These are phyloP conservation scores for Clepsis dumicolana DNA, from an alignment of 2,888 invertebrate genomes.

Conservation along the genomic window DNA sequence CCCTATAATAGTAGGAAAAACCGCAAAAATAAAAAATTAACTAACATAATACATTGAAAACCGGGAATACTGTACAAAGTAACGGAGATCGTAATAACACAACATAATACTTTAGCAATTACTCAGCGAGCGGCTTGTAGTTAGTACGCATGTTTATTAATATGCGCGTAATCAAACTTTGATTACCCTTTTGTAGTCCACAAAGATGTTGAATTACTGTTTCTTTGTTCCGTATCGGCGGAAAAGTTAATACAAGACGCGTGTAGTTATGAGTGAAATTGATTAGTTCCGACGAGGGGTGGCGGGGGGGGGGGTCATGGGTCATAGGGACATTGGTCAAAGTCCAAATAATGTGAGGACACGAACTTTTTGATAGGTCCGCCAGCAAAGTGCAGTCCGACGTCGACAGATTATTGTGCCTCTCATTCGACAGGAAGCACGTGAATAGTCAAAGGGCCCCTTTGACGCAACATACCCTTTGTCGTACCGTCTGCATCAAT, in stretches of 20 bases:
- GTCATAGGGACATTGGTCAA: slow-evolving; percentile 70
- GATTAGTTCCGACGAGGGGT: slow-evolving; percentile 60
- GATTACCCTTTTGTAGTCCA: slow-evolving; percentile 44
- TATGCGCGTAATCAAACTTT: slow-evolving; percentile 33
- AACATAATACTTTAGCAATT: neutral
- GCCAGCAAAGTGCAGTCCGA: slow-evolving; percentile 59
- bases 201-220: slow-evolving; percentile 48
- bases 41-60: neutral
- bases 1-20: too few species aligned
- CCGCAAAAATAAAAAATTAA: too few species aligned
- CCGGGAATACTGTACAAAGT: neutral
- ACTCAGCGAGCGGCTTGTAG: neutral
- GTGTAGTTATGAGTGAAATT: slow-evolving; percentile 66
- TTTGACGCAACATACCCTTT: slow-evolving; percentile 60
- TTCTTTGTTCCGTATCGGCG: slow-evolving; percentile 47
- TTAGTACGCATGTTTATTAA: slow-evolving; percentile 18
- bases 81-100: neutral
- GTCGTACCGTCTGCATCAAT: slow-evolving; percentile 52
- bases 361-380: slow-evolving; percentile 71
- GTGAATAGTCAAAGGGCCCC: slow-evolving; percentile 70
- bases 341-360: slow-evolving; percentile 58
- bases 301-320: slow-evolving; percentile 43
- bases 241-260: slow-evolving; percentile 56
- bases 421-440: slow-evolving; percentile 59
- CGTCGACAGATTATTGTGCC: slow-evolving; percentile 61